Evolutionary conservation across 2,797 vertebrate genomes (phyloP).

Genomic region (Poeciliopsis paucimaculata): DNA sequence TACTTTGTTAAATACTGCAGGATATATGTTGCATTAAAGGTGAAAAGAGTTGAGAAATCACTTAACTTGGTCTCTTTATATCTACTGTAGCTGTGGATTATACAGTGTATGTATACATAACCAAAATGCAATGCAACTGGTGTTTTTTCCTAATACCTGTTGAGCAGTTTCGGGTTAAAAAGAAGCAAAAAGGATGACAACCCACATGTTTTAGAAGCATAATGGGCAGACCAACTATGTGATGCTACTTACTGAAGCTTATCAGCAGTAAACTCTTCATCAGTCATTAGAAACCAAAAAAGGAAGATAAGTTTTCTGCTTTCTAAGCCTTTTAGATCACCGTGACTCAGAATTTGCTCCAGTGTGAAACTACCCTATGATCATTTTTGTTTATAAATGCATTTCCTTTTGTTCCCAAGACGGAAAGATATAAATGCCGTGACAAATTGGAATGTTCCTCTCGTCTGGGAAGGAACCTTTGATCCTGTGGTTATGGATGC

Average conservation of each 20-base stretch:
- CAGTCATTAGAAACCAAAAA: background rate
- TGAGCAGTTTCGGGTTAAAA: background rate
- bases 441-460: slow-evolving; percentile 65
- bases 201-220: background rate
- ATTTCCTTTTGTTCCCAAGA: slow-evolving; percentile 24
- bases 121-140: background rate
- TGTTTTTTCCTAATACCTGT: background rate
- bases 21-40: background rate
- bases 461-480: slow-evolving; percentile 68
- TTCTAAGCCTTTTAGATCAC: background rate
- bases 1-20: background rate
- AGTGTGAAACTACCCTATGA: background rate
- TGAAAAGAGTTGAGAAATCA: background rate
- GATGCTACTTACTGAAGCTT: background rate
- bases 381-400: background rate
- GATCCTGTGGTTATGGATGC: slow-evolving; percentile 57
- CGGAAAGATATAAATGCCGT: slow-evolving; percentile 58
- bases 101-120: background rate
- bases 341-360: background rate
- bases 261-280: background rate
- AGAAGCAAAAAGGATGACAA: background rate
- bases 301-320: background rate
- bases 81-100: background rate
- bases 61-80: background rate
- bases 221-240: background rate